Evolutionary conservation across 2,888 invertebrate species (phyloP), one percentile per base, ranked within the genome.

Genomic region (Lomographa bimaculata): DNA sequence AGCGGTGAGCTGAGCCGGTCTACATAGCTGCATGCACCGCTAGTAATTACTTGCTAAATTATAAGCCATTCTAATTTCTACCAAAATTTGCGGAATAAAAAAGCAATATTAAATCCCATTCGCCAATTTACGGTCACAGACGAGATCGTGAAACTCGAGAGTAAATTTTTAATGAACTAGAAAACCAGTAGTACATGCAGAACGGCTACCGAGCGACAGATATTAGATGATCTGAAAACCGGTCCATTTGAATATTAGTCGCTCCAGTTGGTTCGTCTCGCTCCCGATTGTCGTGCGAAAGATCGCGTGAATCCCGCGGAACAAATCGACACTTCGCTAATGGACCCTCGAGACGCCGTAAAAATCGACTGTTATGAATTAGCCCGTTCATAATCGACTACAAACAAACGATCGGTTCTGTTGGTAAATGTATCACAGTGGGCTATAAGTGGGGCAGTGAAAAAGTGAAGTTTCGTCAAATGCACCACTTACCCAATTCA

Each of bases 401-500:
- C 70, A 81, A 82, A 82, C 76, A 81, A 75, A 70, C 65, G 57
- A 64, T 66, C 57, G 29, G 38, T 57, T 42, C 55, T 61, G 70
- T 78, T 68, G 64, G 69, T 64, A 68, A 69, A 73, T 67, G 64
- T 64, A 64, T n/a, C n/a, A 67, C 61, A 61, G 54, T 52, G 54
- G 51, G 54, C 46, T 53, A 67, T n/a, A 80, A 79, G 74, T 79
- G 59, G 79, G 65, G 49, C 77, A 64, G 71, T 68, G 78, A 73
- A 86, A 85, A 84, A 85, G 86, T 81, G 84, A 85, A 83, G 82
- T 81, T 83, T 87, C 78, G 76, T 74, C 78, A 77, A 85, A 79
- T 79, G 81, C 80, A 81, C 82, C 78, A 85, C 78, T 87, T 86
- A 86, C 79, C 80, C 67, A 79, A 82, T 79, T 83, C 79, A 79